Conservation (phyloP, 1,140 invertebrate species). For the Homalodisca vitripennis region DNA sequence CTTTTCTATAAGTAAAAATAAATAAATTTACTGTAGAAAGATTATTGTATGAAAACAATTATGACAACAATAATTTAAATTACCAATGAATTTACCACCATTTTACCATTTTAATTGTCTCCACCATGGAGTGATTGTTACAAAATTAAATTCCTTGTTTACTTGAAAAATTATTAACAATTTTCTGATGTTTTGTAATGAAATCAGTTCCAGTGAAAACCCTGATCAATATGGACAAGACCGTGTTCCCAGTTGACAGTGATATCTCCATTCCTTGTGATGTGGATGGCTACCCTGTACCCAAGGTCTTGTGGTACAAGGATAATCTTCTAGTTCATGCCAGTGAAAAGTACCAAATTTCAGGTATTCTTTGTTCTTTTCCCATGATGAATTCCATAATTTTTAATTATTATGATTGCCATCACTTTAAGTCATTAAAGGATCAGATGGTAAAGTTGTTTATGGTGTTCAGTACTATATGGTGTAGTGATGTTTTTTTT, state of each 20-base stretch:
- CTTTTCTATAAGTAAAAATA: too few relatives aligned
- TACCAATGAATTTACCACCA: slow-evolving; percentile 1
- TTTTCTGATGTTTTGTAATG: slow-evolving; percentile 26
- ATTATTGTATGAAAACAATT: slow-evolving; percentile 1
- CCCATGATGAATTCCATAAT: too few relatives aligned
- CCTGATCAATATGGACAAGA: slow-evolving; percentile 55
- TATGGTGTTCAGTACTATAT: too few relatives aligned
- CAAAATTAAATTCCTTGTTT: too few relatives aligned
- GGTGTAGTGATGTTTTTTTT: too few relatives aligned
- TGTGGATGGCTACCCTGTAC: slow-evolving; percentile 73
- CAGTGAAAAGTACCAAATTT: slow-evolving; percentile 53
- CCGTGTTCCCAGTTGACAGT: slow-evolving; percentile 59
- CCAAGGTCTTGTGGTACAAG: slow-evolving; percentile 76
- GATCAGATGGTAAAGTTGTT: too few relatives aligned
- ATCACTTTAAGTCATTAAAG: too few relatives aligned
- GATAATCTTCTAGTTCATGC: slow-evolving; percentile 56
- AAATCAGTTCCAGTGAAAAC: slow-evolving; percentile 61
- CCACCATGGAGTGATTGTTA: too few relatives aligned
- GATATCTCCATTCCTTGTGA: slow-evolving; percentile 70
- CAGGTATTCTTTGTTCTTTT: too few relatives aligned
- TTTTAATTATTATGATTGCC: too few relatives aligned
- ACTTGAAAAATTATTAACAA: slow-evolving; percentile 2
- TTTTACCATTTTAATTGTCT: too few relatives aligned
- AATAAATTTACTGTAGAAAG: too few relatives aligned
- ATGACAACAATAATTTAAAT: not conserved